These are phyloP conservation scores for Natator depressus DNA, from an alignment of 2,113 vertebrate species.

Conservation along the genomic window DNA sequence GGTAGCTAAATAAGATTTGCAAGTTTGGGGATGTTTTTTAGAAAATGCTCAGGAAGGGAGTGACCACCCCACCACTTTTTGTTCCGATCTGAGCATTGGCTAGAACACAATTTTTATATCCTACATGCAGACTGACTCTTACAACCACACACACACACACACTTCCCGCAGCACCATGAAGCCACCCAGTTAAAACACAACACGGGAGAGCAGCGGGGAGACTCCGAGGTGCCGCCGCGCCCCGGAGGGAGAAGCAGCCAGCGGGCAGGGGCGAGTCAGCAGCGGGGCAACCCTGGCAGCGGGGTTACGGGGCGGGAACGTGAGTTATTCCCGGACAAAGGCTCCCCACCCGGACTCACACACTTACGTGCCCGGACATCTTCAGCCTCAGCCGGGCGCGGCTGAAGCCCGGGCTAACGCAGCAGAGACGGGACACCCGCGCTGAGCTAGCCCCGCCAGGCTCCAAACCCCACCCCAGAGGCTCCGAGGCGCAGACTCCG, in stretches of 20 bases:
- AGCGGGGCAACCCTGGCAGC: too few species aligned
- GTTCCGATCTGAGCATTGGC: background rate
- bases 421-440: rapidly evolving
- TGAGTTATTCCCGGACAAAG: too few species aligned
- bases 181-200: background rate
- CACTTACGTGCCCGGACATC: constrained; percentile 79
- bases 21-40: background rate
- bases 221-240: too few species aligned
- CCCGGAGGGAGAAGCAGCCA: too few species aligned
- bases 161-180: background rate
- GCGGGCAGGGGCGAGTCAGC: too few species aligned
- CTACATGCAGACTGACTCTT: too few species aligned
- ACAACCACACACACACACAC: background rate
- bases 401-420: background rate
- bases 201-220: too few species aligned
- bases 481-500: too few species aligned
- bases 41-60: background rate
- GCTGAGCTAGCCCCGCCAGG: background rate
- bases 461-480: too few species aligned
- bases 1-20: rapidly evolving
- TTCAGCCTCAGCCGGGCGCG: background rate
- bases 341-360: too few species aligned
- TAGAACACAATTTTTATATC: background rate
- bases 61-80: background rate
- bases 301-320: too few species aligned